Evolutionary conservation across 2,888 invertebrate genomes (phyloP).

Genomic region (Erynnis tages): DNA sequence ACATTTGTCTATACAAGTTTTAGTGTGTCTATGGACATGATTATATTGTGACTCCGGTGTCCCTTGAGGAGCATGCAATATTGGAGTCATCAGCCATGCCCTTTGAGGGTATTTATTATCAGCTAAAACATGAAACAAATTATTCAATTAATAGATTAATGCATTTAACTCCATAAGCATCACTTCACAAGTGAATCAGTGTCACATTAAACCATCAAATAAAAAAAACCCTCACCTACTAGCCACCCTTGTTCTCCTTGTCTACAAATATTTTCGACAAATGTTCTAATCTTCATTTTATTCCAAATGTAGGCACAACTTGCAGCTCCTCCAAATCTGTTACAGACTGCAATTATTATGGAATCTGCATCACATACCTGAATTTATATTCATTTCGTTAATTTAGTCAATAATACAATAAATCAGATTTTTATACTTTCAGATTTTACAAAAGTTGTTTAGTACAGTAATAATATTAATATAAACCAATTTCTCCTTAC

Average conservation of each 20-base stretch:
- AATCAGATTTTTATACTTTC: too few relatives aligned
- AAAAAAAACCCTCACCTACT: conserved; percentile 48
- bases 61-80: conserved; percentile 50
- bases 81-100: conserved; percentile 59
- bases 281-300: conserved; percentile 50
- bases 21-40: conserved; percentile 53
- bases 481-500: conserved; percentile 38
- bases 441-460: too few relatives aligned
- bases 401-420: too few relatives aligned
- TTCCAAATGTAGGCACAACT: conserved; percentile 53
- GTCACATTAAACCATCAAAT: background rate
- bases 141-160: background rate
- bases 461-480: too few relatives aligned
- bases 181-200: background rate
- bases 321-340: conserved; percentile 54
- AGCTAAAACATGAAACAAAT: conserved; percentile 39
- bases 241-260: conserved; percentile 57
- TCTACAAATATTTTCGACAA: conserved; percentile 47
- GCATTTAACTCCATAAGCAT: too few relatives aligned
- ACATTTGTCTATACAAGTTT: conserved; percentile 51
- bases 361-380: conserved; percentile 58
- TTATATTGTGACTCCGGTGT: conserved; percentile 58
- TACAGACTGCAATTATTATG: conserved; percentile 55
- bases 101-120: conserved; percentile 56
- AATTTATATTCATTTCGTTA: conserved; percentile 30